Conservation (phyloP, 2,888 invertebrate species). For the Brachyptera putata region DNA sequence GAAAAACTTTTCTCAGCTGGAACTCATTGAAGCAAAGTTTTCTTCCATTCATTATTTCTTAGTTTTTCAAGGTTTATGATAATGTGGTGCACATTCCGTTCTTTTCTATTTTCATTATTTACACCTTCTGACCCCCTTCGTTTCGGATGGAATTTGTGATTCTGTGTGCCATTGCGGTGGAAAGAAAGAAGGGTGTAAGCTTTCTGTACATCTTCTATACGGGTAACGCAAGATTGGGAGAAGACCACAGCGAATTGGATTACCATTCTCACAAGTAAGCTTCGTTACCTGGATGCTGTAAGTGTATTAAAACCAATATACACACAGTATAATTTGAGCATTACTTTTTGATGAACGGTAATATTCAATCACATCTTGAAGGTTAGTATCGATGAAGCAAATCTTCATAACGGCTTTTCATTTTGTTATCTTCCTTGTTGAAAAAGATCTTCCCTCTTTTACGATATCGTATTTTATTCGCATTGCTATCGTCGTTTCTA, state of each 20-base stretch:
- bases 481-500: too few relatives aligned
- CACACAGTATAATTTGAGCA: too few relatives aligned
- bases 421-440: too few relatives aligned
- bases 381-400: too few relatives aligned
- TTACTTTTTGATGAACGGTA: too few relatives aligned
- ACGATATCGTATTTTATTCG: too few relatives aligned
- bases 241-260: background rate
- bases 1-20: conserved; percentile 9
- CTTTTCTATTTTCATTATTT: conserved; percentile 10
- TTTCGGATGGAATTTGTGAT: conserved; percentile 5
- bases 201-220: background rate
- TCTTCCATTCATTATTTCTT: background rate
- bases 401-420: too few relatives aligned
- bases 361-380: too few relatives aligned
- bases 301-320: too few relatives aligned
- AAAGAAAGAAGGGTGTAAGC: background rate
- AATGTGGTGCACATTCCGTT: conserved; percentile 18
- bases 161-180: background rate
- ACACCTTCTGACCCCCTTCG: background rate
- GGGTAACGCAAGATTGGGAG: background rate
- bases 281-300: background rate
- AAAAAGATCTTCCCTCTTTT: too few relatives aligned
- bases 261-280: background rate
- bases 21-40: conserved; percentile 15
- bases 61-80: conserved; percentile 1